phyloP scores from a whole-genome alignment of 2,888 invertebrate genomes.

The Rotaria magnacalcarata region DNA sequence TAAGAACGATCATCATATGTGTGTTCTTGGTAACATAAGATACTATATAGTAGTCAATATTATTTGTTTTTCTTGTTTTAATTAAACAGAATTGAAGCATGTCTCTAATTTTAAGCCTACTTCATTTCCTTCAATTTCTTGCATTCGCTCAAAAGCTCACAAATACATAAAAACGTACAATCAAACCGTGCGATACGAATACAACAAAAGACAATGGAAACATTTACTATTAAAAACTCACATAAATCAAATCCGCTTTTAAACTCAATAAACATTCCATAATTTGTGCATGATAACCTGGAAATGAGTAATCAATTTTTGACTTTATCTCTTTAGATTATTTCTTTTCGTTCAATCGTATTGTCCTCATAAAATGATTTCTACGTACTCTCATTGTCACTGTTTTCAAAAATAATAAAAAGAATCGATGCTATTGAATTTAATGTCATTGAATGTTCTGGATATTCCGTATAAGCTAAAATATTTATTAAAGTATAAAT shows the following conservation, averaged over 20 bases:
- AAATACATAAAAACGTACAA: background rate
- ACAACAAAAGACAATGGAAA: background rate
- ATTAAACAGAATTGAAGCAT: too few species aligned
- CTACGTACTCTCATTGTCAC: slow-evolving; percentile 76
- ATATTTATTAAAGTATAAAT: background rate
- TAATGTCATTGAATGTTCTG: slow-evolving; percentile 54
- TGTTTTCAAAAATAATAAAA: slow-evolving; percentile 95
- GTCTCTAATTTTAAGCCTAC: too few species aligned
- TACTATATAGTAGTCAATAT: too few species aligned
- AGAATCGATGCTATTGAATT: slow-evolving; percentile 73
- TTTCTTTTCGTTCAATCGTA: background rate
- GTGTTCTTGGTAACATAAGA: too few species aligned
- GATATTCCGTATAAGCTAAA: slow-evolving; percentile 48
- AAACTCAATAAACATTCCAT: slow-evolving; percentile 90
- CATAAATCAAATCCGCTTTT: slow-evolving; percentile 78
- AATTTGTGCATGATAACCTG: slow-evolving; percentile 90
- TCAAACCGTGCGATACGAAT: background rate
- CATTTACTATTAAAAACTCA: slow-evolving; percentile 47
- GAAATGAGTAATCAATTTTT: slow-evolving; percentile 32
- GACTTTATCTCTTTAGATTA: background rate
- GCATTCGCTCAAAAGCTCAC: background rate
- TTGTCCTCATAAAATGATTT: background rate
- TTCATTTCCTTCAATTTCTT: too few species aligned
- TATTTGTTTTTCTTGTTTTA: too few species aligned
- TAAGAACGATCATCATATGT: too few species aligned